Conservation (phyloP, 1,140 invertebrate genomes). For the Drosophila subpulchrella region DNA sequence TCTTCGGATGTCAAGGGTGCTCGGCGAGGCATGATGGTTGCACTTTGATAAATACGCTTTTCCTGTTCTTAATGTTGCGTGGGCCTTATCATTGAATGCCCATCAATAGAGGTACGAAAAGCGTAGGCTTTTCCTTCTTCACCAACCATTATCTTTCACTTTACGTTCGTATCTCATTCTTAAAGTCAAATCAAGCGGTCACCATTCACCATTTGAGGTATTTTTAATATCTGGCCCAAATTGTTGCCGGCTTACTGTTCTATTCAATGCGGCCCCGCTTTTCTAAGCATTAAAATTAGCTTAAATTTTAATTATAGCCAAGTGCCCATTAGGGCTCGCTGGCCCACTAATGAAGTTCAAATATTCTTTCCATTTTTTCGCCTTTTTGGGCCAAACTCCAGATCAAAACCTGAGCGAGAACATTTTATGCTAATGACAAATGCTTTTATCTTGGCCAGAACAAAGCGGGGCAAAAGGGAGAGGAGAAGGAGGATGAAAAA, state of each 20-base stretch:
- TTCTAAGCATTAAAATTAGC: conserved; percentile 61
- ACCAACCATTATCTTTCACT: conserved; percentile 5
- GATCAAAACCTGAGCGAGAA: conserved; percentile 60
- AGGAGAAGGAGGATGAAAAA: conserved; percentile 23
- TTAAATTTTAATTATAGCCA: conserved; percentile 74
- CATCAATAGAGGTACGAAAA: conserved; percentile 36
- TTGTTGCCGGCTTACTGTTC: conserved; percentile 33
- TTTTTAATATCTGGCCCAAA: conserved; percentile 32
- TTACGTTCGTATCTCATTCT: conserved; percentile 20
- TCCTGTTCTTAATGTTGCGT: conserved; percentile 33
- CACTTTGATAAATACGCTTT: conserved; percentile 35
- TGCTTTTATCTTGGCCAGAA: conserved; percentile 73
- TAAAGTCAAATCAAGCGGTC: conserved; percentile 52
- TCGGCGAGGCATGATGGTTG: conserved; percentile 46
- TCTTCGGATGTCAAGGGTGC: conserved; percentile 20
- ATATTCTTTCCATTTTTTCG: conserved; percentile 49
- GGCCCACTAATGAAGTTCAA: conserved; percentile 73
- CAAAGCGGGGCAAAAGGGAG: conserved; percentile 19
- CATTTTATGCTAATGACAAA: conserved; percentile 82
- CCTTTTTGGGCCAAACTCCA: conserved; percentile 14
- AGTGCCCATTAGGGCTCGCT: conserved; percentile 47
- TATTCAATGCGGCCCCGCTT: not conserved
- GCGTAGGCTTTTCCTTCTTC: conserved; percentile 23
- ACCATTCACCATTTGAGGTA: conserved; percentile 8
- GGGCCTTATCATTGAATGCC: conserved; percentile 49